Conservation (phyloP, 2,797 vertebrate species). For the Gallinago nigripennis region DNA sequence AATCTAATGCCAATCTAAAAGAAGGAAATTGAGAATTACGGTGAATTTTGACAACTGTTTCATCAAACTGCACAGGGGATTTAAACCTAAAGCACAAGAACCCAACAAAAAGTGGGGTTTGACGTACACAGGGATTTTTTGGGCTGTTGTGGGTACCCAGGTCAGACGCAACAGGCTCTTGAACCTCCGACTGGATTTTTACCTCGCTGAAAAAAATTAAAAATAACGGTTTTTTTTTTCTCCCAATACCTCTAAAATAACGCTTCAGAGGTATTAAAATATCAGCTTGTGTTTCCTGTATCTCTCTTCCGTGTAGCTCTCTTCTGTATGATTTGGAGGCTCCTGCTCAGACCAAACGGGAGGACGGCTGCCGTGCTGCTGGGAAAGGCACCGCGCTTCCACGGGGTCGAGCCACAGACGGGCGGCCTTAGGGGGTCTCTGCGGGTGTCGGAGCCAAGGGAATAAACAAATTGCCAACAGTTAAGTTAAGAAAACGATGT, state of each 20-base stretch:
- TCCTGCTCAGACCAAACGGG: neutral
- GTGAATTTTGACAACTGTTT: conserved; percentile 67
- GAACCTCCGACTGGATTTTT: neutral
- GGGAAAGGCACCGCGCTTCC: neutral
- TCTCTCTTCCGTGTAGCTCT: neutral
- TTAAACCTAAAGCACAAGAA: conserved; percentile 55
- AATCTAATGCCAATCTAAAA: conserved; percentile 66
- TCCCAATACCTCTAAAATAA: neutral
- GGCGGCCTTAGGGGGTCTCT: neutral
- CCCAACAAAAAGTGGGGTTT: neutral
- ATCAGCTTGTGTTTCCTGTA: neutral
- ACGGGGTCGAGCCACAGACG: accelerated
- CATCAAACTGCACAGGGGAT: conserved; percentile 13
- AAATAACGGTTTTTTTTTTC: neutral
- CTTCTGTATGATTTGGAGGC: neutral
- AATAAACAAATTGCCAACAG: neutral
- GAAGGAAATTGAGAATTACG: conserved; percentile 71
- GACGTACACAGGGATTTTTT: neutral
- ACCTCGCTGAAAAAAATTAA: neutral
- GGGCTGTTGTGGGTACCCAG: neutral
- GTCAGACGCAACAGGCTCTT: neutral
- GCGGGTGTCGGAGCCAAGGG: neutral
- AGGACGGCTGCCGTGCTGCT: neutral
- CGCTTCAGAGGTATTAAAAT: neutral
- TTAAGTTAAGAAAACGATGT: neutral